A percentile compares a stretch with the other conserved stretches of the same genome.
Conservation (phyloP, 2,888 invertebrate genomes). For the Ferrisia virgata region DNA sequence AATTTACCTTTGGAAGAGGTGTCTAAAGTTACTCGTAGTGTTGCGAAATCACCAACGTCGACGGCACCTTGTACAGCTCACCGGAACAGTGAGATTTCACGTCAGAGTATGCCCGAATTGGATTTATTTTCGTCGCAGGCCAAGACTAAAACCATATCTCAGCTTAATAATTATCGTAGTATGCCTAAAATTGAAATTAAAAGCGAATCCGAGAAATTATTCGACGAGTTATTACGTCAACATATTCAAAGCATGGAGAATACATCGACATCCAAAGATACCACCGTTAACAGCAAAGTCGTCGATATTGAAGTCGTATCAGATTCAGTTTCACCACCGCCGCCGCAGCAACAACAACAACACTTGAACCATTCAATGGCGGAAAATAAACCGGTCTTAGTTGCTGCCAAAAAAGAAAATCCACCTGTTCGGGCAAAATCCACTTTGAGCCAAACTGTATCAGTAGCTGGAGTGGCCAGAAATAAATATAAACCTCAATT, state of each 20-base stretch:
- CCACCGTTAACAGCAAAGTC: not conserved
- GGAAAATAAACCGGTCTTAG: not conserved
- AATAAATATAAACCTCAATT: slow-evolving; percentile 24
- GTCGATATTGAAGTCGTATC: too few relatives aligned
- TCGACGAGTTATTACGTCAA: slow-evolving; percentile 39
- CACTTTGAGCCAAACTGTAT: not conserved
- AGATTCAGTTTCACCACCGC: too few relatives aligned
- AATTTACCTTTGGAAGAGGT: not conserved
- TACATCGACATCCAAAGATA: too few relatives aligned
- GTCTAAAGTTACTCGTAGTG: not conserved
- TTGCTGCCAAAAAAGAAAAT: not conserved
- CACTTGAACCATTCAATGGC: not conserved
- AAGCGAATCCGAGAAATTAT: slow-evolving; percentile 34
- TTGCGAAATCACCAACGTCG: too few relatives aligned
- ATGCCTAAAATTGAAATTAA: not conserved
- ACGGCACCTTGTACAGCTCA: not conserved
- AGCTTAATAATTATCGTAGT: not conserved
- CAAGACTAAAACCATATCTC: not conserved
- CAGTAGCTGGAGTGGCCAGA: too few relatives aligned
- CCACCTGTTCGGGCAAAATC: not conserved
- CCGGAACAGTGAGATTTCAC: not conserved
- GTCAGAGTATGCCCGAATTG: not conserved
- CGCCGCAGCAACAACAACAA: not conserved
- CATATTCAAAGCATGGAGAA: slow-evolving; percentile 6
- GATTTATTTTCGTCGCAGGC: not conserved